These are phyloP conservation scores for Symphodus melops DNA, from an alignment of 2,113 vertebrate species.

Conservation along the genomic window DNA sequence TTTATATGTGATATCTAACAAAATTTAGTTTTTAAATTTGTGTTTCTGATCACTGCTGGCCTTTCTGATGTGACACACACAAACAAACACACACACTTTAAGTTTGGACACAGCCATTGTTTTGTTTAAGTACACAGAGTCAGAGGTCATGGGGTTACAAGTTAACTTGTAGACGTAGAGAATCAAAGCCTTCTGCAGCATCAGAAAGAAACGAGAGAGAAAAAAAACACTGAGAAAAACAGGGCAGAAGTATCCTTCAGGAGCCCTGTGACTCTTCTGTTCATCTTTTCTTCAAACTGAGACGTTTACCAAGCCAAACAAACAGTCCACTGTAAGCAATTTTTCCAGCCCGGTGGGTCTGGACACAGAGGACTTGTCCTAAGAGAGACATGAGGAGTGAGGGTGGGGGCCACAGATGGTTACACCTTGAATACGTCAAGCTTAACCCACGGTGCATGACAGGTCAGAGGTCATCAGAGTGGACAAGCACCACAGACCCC, in stretches of 20 bases:
- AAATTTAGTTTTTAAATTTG: no score
- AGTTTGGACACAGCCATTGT: constrained; percentile 34
- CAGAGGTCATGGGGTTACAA: constrained; percentile 51
- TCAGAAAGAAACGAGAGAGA: neutral
- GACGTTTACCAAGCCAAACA: constrained; percentile 69
- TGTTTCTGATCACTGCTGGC: no score
- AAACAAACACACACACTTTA: constrained; percentile 1
- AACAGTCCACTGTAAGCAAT: constrained; percentile 73
- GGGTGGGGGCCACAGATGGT: constrained; percentile 61
- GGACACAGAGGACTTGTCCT: constrained; percentile 69
- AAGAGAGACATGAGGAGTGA: constrained; percentile 29
- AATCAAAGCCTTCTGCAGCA: constrained; percentile 18
- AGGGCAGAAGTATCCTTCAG: constrained; percentile 56
- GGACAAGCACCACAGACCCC: constrained; percentile 48
- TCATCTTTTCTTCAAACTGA: constrained; percentile 51
- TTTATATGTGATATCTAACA: no score
- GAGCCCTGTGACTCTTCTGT: constrained; percentile 39
- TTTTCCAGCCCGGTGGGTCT: constrained; percentile 70
- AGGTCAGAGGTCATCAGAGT: constrained; percentile 71
- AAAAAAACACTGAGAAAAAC: neutral
- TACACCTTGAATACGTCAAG: constrained; percentile 77
- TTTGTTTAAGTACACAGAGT: constrained; percentile 15
- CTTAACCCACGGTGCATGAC: constrained; percentile 62
- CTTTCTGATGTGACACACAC: no score
- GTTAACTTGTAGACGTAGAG: constrained; percentile 56